Evolutionary conservation across 2,888 invertebrate species (phyloP).

Genomic region (Scrobipalpa atriplicella): DNA sequence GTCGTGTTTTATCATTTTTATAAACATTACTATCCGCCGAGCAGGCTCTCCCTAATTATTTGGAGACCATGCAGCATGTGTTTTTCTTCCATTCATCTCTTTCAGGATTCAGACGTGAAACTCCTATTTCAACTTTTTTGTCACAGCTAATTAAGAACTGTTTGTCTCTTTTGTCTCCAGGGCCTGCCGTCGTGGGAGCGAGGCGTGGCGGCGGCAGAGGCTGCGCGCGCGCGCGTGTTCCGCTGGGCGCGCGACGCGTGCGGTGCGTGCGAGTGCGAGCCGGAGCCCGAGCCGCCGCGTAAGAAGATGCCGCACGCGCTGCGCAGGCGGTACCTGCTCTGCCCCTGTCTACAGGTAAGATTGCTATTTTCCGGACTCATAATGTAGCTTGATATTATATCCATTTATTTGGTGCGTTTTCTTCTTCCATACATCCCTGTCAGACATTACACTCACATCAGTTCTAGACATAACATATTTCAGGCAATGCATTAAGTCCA

Average conservation of each 20-base stretch:
- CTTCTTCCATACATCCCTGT: no score
- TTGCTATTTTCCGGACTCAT: no score
- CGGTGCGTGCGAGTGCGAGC: conserved; percentile 67
- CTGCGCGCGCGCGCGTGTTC: conserved; percentile 86
- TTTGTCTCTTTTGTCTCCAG: conserved; percentile 61
- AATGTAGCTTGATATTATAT: no score
- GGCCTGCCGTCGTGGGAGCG: conserved; percentile 88
- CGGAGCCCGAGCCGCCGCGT: conserved; percentile 76
- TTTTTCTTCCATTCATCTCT: no score
- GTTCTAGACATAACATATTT: no score
- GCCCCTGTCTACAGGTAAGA: conserved; percentile 90
- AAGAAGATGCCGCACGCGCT: conserved; percentile 89
- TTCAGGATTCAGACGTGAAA: neutral
- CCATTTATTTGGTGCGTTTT: no score
- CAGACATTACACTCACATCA: no score
- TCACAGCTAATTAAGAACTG: neutral
- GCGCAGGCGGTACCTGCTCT: conserved; percentile 86
- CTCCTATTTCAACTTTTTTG: neutral
- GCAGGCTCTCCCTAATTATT: no score
- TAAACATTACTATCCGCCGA: no score
- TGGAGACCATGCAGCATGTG: no score
- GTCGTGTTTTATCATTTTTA: no score
- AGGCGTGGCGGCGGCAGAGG: conserved; percentile 82
- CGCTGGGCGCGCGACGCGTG: conserved; percentile 84
- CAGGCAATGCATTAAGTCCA: no score